Conservation (phyloP, 2,113 vertebrate species). For the Cebus imitator region DNA sequence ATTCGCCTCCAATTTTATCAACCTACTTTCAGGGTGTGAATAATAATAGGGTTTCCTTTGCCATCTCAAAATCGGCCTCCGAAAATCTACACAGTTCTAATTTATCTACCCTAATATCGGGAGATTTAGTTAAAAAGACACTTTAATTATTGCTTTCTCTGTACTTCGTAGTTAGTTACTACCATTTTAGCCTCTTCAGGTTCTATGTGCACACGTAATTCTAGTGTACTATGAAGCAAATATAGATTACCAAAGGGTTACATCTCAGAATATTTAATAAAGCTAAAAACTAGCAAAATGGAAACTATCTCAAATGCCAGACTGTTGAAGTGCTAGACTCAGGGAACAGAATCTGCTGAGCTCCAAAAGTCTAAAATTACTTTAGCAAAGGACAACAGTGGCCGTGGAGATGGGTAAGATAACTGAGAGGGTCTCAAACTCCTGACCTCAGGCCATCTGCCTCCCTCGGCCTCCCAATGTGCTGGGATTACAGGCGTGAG, state of each 20-base stretch:
- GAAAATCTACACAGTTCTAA: constrained; percentile 65
- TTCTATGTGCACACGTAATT: constrained; percentile 51
- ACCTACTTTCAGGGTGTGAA: constrained; percentile 54
- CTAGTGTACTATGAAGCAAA: constrained; percentile 53
- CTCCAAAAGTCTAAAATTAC: constrained; percentile 12
- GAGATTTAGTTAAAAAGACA: constrained; percentile 65
- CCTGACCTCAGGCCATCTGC: no score
- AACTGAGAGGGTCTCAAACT: no score
- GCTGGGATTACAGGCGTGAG: no score
- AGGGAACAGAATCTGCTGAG: neutral
- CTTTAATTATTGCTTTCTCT: constrained; percentile 70
- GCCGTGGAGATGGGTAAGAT: neutral
- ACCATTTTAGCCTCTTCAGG: constrained; percentile 60
- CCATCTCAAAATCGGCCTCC: constrained; percentile 55
- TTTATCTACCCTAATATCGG: constrained; percentile 67
- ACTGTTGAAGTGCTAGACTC: neutral
- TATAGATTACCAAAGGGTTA: constrained; percentile 72
- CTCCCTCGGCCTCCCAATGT: no score
- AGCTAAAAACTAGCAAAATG: constrained; percentile 12
- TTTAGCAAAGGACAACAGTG: neutral
- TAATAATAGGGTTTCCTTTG: constrained; percentile 68
- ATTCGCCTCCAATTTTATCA: constrained; percentile 60
- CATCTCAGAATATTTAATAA: constrained; percentile 60
- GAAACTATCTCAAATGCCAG: neutral
- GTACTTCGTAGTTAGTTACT: constrained; percentile 44